Evolutionary conservation across 1,140 invertebrate species (phyloP), one percentile per base, ranked within the genome.

Genomic region (Heliconius himera): DNA sequence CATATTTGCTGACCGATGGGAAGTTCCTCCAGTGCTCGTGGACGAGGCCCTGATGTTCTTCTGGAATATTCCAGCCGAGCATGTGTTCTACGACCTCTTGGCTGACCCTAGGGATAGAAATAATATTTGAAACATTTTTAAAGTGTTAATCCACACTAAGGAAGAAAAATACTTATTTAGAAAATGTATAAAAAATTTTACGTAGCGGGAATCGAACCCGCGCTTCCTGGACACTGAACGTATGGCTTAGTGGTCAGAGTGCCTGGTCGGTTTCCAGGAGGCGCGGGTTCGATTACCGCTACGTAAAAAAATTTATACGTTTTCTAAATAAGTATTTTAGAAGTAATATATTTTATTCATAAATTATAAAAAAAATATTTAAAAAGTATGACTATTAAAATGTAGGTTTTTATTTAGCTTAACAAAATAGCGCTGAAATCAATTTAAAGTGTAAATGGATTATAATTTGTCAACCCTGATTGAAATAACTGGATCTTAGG

Each of bases 1-100:
- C 96, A 84, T 96, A 96, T 82, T 96, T 97, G 82, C 95, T 96
- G 5, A 97, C 96, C 0, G 96, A 96, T 1, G 95, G 94, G 85
- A 96, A 97, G 56, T 94, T 95, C 56, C 96, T 95, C 97, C 97
- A 97, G 85, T 97, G 97, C 2, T 96, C 96, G 88, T 97, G 96
- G 0, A 97, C 96, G 73, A 97, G 89, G 51, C 96, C 95, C 77
- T 96, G 95, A 84, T 96, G 95, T 77, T 97, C 97, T 20, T 95
- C 92, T 2, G 97, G 96, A 81, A 96, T 96, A 90, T 97, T 97
- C 95, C 96, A 97, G 60, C 97, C 97, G 75, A 97, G 88, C 89
- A 95, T 93, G 76, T 94, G 90, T 74, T 94, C 90, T 8, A 91
- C 87, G 16, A 92, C 88, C 78, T 92, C 92, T 60, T 92, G 86